Base-by-base conservation (phyloP, 2,113 vertebrate genomes). In the Rousettus leschenaultii region DNA sequence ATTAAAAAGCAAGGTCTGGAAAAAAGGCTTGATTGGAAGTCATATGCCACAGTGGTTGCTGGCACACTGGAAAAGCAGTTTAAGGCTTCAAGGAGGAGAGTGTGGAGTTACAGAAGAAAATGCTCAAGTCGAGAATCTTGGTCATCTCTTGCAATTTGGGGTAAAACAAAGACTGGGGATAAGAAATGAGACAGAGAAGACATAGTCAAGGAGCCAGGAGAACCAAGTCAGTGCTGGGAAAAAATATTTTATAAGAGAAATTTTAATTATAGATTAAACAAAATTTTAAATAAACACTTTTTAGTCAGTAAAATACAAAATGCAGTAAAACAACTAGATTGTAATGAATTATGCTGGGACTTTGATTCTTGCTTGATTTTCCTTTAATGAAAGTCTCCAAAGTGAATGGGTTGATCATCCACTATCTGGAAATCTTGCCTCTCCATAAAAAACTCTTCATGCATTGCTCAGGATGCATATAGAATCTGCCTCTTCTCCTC, bases 281-380 rank as follows among this genome's bases (percentile, higher is more conserved):
- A 19, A 70, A 78, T 79, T 79, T 51, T 61, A 93, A 71, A n/a
- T 51, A 59, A 70, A 79, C 38, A 18, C 59, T 48, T 65, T 79
- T 40, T 79, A 57, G 48, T 70, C 61, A 70, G 19, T 79, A 84
- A 74, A 94, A 79, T 61, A 57, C 4, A 51, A 93, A 93, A 80
- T 61, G 51, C 1, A 7, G 16, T 61, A 80, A 61, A 85, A 71
- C 43, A 40, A 40, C 40, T 19, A 87, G 24, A 59, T 24, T 79
- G 83, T 65, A 51, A 7, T 87, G 53, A 13, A 87, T 61, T 94
- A n/a, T 33, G 19, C 63, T 79, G 19, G 1, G 13, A 86, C 38
- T 59, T 59, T 71, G 22, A 68, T 78, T 78, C 33, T 70, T 48
- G 48, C 13, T 30, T 66, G 59, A 45, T 35, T 66, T 66, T 43